Evolutionary conservation across 1,140 invertebrate species (phyloP).

Genomic region (Hylyphantes graminicola): DNA sequence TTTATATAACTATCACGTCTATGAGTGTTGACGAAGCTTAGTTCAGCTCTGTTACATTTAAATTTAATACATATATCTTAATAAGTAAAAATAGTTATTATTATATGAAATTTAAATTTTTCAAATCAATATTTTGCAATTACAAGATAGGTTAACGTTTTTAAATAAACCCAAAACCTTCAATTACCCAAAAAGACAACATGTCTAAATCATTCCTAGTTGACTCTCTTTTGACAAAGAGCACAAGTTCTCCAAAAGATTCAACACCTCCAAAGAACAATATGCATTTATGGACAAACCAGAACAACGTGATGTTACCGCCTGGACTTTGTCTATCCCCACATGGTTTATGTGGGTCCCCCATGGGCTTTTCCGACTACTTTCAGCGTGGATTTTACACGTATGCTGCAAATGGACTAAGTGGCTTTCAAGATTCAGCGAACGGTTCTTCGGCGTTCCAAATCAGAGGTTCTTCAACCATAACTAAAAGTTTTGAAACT

Average conservation of each 20-base stretch:
- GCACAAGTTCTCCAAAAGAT: not conserved
- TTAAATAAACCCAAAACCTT: no score
- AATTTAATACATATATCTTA: no score
- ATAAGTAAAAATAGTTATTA: no score
- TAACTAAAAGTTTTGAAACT: not conserved
- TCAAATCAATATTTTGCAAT: no score
- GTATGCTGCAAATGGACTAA: conserved; percentile 2
- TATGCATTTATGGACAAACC: not conserved
- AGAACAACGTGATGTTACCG: not conserved
- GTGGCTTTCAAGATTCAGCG: not conserved
- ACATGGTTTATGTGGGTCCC: conserved; percentile 4
- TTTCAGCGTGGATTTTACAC: conserved; percentile 3
- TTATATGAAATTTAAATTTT: no score
- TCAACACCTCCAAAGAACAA: not conserved
- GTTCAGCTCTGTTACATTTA: no score
- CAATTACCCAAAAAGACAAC: no score
- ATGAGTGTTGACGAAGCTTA: no score
- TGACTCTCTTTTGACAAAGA: conserved; percentile 30
- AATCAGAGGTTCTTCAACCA: not conserved
- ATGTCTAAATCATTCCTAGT: conserved; percentile 46
- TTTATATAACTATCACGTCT: no score
- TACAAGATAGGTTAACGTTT: no score
- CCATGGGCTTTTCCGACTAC: conserved; percentile 26
- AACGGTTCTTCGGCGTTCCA: not conserved
- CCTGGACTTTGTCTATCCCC: not conserved